Evolutionary conservation across 2,888 invertebrate species (phyloP), one percentile per base, ranked within the genome.

Genomic region (Patella ulyssiponensis): DNA sequence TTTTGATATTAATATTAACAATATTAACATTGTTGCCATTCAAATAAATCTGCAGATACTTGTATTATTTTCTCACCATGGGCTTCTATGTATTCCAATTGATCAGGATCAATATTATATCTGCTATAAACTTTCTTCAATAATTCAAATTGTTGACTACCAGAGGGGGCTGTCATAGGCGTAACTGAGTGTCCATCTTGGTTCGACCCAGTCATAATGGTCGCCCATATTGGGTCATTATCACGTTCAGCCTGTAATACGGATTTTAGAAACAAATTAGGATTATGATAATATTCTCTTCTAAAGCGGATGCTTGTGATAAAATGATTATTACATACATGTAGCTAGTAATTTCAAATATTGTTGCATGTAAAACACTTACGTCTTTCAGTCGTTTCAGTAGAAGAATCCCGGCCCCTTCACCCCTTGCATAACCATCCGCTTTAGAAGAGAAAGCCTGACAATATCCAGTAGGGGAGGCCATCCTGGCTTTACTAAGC

Each of bases 351-450:
- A 33, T 33, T 33, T 33, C 33, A 33, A 27, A 33, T 33, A 4
- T 33, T 33, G 4, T 4, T 33, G 33, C 33, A 33, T 33, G 33
- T 33, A 33, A 33, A 33, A 70, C 17, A 75, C 76, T 77, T 77
- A 86, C 86, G 33, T 84, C 78, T 70, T 79, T 77, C 11, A 83
- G 76, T 64, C 77, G 76, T 77, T 87, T 87, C 12, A 88, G 79
- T 17, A 88, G 80, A 53, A 88, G 83, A 11, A 87, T 78, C 0
- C 87, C 88, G 77, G 86, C 84, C 2, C 88, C 88, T 78, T 87
- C 87, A 33, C 87, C 86, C 53, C 86, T 53, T n/a, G 85, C 84
- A 74, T 87, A 87, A 0, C 88, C 88, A 71, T 88, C 87, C 0
- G 86, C 86, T 14, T 82, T 81, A 56, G 75, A 79, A 54, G 83